These are phyloP conservation scores for Hylia prasina DNA, from an alignment of 2,113 vertebrate species.

Conservation along the genomic window DNA sequence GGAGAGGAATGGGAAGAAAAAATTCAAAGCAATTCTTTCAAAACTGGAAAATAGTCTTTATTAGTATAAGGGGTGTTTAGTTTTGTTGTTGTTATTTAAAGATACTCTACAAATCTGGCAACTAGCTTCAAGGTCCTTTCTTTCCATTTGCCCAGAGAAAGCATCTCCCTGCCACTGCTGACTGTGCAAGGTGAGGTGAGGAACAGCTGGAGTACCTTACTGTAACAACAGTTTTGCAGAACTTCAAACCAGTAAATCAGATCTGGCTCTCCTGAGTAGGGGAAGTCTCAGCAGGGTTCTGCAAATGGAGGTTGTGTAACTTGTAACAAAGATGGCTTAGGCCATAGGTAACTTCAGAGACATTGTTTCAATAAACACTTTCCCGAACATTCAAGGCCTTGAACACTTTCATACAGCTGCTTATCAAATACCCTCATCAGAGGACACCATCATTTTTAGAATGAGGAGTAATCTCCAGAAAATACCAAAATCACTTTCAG, in stretches of 20 bases:
- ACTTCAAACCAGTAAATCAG: neutral
- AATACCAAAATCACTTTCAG: neutral
- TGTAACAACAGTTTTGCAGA: neutral
- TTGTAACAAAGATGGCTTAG: neutral
- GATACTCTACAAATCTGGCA: neutral
- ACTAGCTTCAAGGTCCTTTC: neutral
- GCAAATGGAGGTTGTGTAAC: neutral
- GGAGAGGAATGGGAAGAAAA: fast-evolving
- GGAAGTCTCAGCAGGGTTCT: neutral
- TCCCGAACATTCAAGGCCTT: neutral
- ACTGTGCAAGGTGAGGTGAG: neutral
- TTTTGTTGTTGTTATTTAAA: neutral
- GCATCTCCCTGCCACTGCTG: neutral
- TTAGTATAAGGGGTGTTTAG: neutral
- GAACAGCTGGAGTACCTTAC: neutral
- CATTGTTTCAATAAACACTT: neutral
- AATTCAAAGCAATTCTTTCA: neutral
- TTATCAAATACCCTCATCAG: neutral
- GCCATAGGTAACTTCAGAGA: neutral
- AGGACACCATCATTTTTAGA: neutral
- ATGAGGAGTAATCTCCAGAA: neutral
- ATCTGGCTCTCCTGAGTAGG: fast-evolving
- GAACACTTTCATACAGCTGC: neutral
- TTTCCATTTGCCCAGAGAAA: neutral
- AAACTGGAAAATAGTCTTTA: neutral